A percentile compares a stretch with the other conserved stretches of the same genome.
Evolutionary conservation across 2,113 vertebrate species (phyloP).

Genomic region (Notiomystis cincta): DNA sequence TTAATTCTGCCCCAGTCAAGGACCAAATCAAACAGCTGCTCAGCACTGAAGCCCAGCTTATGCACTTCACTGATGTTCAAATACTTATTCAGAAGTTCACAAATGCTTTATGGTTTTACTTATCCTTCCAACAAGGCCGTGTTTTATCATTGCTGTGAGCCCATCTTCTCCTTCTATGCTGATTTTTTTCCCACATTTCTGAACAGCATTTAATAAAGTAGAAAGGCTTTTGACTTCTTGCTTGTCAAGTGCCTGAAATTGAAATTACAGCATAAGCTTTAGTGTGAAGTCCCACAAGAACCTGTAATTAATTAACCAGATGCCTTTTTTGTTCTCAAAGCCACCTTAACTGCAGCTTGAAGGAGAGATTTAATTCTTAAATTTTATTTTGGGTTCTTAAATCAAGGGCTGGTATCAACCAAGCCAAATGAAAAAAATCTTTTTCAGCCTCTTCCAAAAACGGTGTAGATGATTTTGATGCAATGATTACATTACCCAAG

Average conservation of each 20-base stretch:
- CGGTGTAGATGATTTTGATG: neutral
- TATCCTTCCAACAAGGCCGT: constrained; percentile 89
- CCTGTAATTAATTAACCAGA: neutral
- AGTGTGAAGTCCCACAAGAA: neutral
- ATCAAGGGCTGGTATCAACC: neutral
- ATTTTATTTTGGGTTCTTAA: neutral
- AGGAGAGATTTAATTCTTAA: neutral
- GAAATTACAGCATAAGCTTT: neutral
- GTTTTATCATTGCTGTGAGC: constrained; percentile 75
- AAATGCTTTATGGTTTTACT: constrained; percentile 69
- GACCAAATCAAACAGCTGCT: neutral
- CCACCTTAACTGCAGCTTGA: neutral
- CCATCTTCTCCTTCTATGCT: constrained; percentile 77
- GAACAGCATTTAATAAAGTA: constrained; percentile 74
- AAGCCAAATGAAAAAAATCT: neutral
- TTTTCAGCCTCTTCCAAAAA: neutral
- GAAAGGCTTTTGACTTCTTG: constrained; percentile 72
- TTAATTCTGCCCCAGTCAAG: neutral
- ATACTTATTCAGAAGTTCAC: neutral
- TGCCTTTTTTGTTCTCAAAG: neutral
- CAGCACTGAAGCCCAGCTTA: neutral
- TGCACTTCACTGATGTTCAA: neutral
- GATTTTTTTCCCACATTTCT: constrained; percentile 78
- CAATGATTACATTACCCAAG: constrained; percentile 72
- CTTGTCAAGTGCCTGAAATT: constrained; percentile 81